Base-by-base conservation (phyloP, 2,888 invertebrate species). In the Melanostoma scalare region DNA sequence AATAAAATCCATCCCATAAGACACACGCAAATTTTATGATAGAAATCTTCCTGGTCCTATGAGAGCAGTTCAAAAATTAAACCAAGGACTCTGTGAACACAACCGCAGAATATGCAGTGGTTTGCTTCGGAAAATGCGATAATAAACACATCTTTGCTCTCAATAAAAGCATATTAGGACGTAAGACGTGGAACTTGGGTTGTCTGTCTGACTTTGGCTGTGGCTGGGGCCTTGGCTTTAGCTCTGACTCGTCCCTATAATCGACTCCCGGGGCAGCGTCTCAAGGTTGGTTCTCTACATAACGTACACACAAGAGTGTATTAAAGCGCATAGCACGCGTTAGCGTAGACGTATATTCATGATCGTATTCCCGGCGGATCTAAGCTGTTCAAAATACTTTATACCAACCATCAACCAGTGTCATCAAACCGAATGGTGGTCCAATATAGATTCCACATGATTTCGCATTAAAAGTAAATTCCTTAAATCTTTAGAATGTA, bases 371-470 rank as follows among this genome's bases (percentile, higher is more conserved):
- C 20, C 44, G 35, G 50, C 52, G 52, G 3, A 46, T 46, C 44
- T 10, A 46, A 10, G 44, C 4, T 10, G 44, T 10, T 10, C 10
- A 42, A 6, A 46, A 10, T 46, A 46, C 4, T 20, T 20, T 20
- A 20, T 20, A 20, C n/a, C n/a, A 10, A 46, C 44, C 44, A 6
- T 10, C n/a, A n/a, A 42, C 55, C 71, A 35, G 58, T 30, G 53
- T 65, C 74, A 79, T 84, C 84, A 74, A 79, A 78, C 74, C 74
- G 61, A 84, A 84, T 79, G 65, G 74, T 74, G 71, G 67, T 61
- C 79, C 84, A 84, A 84, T 79, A 75, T 63, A 30, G 69, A 84
- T 84, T 84, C 84, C 74, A 65, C 79, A 75, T 84, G 84, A 84
- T 79, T 84, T 79, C 78, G 69, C 79, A 67, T 67, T 60, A 84